Evolutionary conservation across 30 jellyfish, hydroid and myxozoan genomes (phyloP), one percentile per base, ranked within the genome.

Genomic region (Catostylus mosaicus): DNA sequence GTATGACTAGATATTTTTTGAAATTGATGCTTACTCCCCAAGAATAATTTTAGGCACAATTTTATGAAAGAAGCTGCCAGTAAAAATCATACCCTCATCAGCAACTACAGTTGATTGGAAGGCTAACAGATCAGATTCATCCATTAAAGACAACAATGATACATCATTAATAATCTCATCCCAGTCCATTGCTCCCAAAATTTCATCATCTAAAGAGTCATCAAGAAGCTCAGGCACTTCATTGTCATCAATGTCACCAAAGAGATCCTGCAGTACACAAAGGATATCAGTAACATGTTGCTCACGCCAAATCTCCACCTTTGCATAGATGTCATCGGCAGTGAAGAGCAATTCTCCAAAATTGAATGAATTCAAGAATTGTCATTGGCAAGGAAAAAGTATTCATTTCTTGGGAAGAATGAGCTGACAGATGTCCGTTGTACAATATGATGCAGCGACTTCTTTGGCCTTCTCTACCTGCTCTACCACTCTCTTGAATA

Each of bases 401-500:
- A n/a, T 64, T 79, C 90, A 79, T 79, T 40, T 79, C 82, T 33
- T 35, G 30, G 24, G 74, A 33, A 66, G 47, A 82, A 45, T 64
- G 84, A 48, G 62, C 29, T 29, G 54, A 29, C 24, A 68, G 82
- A 62, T 66, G 35, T 8, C 92, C 85, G 38, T 82, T 82, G 36
- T 65, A 52, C 66, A 82, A 67, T 26, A 82, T 50, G 36, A 20
- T 45, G 48, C 92, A 66, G 30, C 30, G 19, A 54, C 92, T 82
- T 6, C 22, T 57, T 31, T 30, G 31, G 8, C 86, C 86, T 34
- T 82, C 85, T 14, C 92, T 46, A 46, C 92, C 92, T 1, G 85
- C 78, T 82, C 92, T 67, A 43, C 92, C 92, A 36, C 82, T 1
- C 48, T 82, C 92, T 52, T 82, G 85, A 22, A 82, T 33, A 67